Evolutionary conservation across 2,888 invertebrate species (phyloP).

Genomic region (Orchestes rusci): DNA sequence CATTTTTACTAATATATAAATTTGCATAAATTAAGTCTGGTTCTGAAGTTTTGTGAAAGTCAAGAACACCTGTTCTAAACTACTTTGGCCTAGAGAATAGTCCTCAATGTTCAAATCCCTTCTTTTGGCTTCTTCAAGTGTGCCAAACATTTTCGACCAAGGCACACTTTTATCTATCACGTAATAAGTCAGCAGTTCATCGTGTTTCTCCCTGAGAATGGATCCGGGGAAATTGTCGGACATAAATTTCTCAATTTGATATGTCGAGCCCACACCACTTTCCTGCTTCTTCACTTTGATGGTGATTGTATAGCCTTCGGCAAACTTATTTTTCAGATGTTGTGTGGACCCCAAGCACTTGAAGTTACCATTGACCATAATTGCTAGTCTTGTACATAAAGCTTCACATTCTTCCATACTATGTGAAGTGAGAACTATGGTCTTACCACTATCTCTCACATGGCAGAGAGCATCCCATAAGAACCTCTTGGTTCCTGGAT

Average conservation of each 20-base stretch:
- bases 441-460: constrained; percentile 62
- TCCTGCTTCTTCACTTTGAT: constrained; percentile 41
- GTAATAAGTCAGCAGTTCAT: constrained; percentile 66
- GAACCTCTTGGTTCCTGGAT: constrained; percentile 71
- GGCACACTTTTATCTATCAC: constrained; percentile 52
- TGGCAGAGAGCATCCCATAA: constrained; percentile 71
- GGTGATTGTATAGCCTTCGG: constrained; percentile 49
- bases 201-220: constrained; percentile 57
- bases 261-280: too few species aligned
- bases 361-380: constrained; percentile 81
- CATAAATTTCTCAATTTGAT: constrained; percentile 34
- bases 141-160: constrained; percentile 71
- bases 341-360: constrained; percentile 75
- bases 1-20: too few species aligned
- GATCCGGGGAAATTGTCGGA: constrained; percentile 36
- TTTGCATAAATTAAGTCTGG: too few species aligned
- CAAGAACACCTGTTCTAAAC: constrained; percentile 70
- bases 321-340: constrained; percentile 74
- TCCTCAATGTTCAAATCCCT: constrained; percentile 56
- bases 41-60: too few species aligned
- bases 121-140: constrained; percentile 54
- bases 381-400: constrained; percentile 69
- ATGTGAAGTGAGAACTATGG: constrained; percentile 76
- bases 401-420: constrained; percentile 87
- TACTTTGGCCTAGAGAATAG: constrained; percentile 76